Percentiles rank a stretch among this genome's conserved stretches.
Evolutionary conservation across 2,888 invertebrate species (phyloP).

Genomic region (Nectonema munidae): DNA sequence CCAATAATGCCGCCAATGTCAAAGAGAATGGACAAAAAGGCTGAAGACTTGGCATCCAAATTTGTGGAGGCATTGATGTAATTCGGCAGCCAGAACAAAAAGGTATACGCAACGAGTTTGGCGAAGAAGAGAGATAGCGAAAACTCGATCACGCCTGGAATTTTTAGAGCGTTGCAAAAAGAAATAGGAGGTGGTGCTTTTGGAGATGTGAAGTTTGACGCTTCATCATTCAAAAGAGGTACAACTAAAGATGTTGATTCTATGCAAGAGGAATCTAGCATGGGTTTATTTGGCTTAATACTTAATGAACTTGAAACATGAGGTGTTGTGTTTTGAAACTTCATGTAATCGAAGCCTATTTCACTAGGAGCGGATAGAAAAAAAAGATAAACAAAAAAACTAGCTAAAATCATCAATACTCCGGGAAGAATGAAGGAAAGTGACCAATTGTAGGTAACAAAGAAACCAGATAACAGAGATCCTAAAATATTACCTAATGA

Average conservation of each 20-base stretch:
- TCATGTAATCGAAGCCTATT: too few species aligned
- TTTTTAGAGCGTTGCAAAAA: conserved; percentile 32
- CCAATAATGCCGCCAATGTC: conserved; percentile 18
- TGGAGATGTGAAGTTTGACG: background rate
- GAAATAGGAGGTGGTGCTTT: background rate
- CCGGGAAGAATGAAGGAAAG: conserved; percentile 66
- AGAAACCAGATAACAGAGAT: conserved; percentile 50
- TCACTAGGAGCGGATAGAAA: conserved; percentile 12
- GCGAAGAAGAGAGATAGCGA: conserved; percentile 70
- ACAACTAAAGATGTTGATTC: background rate
- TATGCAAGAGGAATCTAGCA: background rate
- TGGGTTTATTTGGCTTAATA: background rate
- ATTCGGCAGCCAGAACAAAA: conserved; percentile 69
- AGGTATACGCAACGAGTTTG: conserved; percentile 78
- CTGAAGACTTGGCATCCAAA: conserved; percentile 14
- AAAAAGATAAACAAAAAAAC: conserved; percentile 9
- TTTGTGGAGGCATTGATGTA: conserved; percentile 39
- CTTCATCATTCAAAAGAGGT: too few species aligned
- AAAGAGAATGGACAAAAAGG: conserved; percentile 1
- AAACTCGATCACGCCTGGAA: conserved; percentile 71
- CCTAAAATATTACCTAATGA: conserved; percentile 76
- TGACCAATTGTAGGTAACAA: conserved; percentile 56
- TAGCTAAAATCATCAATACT: conserved; percentile 31
- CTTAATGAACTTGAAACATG: background rate
- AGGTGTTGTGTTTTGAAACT: too few species aligned